Conservation (phyloP, 2,113 vertebrate genomes). For the Percopsis transmontana region DNA sequence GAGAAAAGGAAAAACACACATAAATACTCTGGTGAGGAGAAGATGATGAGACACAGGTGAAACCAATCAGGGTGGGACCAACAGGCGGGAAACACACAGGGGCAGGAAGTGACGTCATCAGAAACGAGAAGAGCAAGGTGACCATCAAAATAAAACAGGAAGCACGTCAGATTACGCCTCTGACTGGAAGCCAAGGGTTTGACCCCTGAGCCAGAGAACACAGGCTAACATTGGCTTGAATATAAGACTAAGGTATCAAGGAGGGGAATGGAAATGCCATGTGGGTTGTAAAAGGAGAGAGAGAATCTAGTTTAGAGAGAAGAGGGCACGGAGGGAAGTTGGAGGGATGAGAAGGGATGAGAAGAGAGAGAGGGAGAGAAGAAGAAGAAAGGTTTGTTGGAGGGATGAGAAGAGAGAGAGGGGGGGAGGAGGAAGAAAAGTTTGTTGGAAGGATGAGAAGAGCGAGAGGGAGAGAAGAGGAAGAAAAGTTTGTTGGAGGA, state of each 20-base stretch:
- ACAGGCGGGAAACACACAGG: too few relatives aligned
- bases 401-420: neutral
- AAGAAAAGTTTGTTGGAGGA: neutral
- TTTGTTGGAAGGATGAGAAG: neutral
- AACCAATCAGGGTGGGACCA: too few relatives aligned
- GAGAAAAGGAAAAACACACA: too few relatives aligned
- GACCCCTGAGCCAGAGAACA: slow-evolving; percentile 20
- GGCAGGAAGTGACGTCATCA: too few relatives aligned
- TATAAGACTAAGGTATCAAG: neutral
- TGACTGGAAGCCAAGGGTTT: slow-evolving; percentile 10
- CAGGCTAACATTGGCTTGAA: neutral
- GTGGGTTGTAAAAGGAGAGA: neutral
- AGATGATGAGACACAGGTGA: too few relatives aligned
- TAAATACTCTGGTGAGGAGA: too few relatives aligned
- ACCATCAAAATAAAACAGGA: too few relatives aligned
- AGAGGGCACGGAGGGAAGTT: neutral
- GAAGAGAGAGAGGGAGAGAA: neutral
- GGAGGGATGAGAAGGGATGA: neutral
- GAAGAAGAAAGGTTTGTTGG: slow-evolving; percentile 1
- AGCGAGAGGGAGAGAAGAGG: slow-evolving; percentile 16
- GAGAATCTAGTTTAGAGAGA: neutral
- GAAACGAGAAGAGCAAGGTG: too few relatives aligned
- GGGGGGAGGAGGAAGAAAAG: neutral
- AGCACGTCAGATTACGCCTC: slow-evolving; percentile 25
- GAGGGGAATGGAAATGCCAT: neutral